Conservation (phyloP, 2,797 vertebrate species). For the Poeciliopsis presidionis region DNA sequence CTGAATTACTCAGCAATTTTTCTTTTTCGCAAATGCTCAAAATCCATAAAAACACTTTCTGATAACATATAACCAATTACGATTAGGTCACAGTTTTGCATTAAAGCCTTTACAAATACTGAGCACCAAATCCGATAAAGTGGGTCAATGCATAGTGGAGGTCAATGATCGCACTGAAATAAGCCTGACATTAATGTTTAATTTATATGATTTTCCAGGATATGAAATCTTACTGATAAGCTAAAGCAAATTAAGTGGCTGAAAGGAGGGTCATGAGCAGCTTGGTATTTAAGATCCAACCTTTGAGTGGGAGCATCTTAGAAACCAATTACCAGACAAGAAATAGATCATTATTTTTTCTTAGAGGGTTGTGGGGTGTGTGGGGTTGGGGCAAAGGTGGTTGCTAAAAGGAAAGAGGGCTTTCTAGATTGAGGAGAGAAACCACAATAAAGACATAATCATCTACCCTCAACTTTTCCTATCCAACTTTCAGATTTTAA, state of each 20-base stretch:
- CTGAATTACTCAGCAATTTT: neutral
- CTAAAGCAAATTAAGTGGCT: constrained; percentile 80
- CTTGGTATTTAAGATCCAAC: constrained; percentile 74
- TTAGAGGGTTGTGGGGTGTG: constrained; percentile 67
- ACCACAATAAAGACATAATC: constrained; percentile 89
- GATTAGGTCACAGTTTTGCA: constrained; percentile 16
- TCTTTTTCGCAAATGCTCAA: neutral
- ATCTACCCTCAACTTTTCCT: constrained; percentile 86
- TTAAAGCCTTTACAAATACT: constrained; percentile 56
- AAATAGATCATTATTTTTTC: constrained; percentile 88
- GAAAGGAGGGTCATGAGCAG: constrained; percentile 77
- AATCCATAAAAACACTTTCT: constrained; percentile 2
- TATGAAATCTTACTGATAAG: constrained; percentile 83
- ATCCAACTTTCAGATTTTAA: constrained; percentile 89
- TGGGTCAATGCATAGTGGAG: constrained; percentile 56
- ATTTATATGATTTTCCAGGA: constrained; percentile 83
- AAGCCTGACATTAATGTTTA: constrained; percentile 77
- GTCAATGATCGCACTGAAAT: constrained; percentile 70
- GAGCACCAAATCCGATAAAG: constrained; percentile 42
- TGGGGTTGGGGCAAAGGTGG: constrained; percentile 73
- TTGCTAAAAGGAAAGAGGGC: constrained; percentile 80
- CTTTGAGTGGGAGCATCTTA: constrained; percentile 83
- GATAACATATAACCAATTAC: constrained; percentile 3
- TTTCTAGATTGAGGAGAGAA: constrained; percentile 80
- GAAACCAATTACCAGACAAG: constrained; percentile 88